These are phyloP conservation scores for Sinocyclocheilus anshuiensis DNA, from an alignment of 2,113 vertebrate species.

Conservation along the genomic window DNA sequence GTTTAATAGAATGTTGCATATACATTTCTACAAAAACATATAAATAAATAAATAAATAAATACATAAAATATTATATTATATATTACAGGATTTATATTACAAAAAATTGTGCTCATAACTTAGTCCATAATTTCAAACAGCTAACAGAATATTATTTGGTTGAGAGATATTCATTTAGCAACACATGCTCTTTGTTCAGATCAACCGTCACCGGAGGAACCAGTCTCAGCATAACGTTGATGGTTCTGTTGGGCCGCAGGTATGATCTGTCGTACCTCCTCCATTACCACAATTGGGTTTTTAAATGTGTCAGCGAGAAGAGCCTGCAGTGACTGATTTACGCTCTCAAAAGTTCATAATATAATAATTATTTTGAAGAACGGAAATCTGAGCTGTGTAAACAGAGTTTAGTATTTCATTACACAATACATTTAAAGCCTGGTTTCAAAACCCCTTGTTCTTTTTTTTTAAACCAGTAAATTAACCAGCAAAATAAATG, in stretches of 20 bases:
- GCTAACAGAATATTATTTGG: background rate
- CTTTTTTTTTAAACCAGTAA: background rate
- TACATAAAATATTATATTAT: background rate
- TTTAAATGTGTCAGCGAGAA: background rate
- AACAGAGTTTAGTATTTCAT: slow-evolving; percentile 17
- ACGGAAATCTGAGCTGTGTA: background rate
- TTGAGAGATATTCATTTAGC: background rate
- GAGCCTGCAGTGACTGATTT: background rate
- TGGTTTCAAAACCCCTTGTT: background rate
- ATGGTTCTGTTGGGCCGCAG: slow-evolving; percentile 65
- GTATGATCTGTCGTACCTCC: slow-evolving; percentile 68
- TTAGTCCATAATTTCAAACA: background rate
- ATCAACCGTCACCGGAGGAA: slow-evolving; percentile 87
- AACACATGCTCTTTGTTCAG: slow-evolving; percentile 67
- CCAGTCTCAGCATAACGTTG: slow-evolving; percentile 86
- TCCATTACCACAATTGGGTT: background rate
- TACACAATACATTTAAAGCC: background rate
- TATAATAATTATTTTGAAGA: slow-evolving; percentile 3
- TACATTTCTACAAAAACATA: background rate
- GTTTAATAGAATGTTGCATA: background rate
- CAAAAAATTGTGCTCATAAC: background rate
- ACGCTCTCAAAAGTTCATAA: background rate
- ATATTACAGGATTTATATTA: background rate
- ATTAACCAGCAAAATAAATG: background rate
- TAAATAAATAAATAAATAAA: background rate